Evolutionary conservation across 2,888 invertebrate genomes (phyloP).

Genomic region (Microctonus hyperodae): DNA sequence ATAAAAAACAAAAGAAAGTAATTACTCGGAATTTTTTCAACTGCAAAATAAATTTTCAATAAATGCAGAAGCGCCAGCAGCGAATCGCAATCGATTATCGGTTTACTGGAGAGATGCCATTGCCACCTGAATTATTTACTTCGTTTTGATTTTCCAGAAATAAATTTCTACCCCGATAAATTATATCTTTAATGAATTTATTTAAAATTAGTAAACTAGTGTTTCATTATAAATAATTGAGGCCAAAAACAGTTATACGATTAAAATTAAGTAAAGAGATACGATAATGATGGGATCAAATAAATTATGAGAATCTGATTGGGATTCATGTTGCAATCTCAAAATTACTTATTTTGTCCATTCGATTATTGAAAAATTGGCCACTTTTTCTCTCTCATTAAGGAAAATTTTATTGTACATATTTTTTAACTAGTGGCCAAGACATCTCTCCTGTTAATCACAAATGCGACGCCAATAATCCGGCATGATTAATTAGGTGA

Average conservation of each 20-base stretch:
- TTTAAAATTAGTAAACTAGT: constrained; percentile 9
- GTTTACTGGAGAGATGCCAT: constrained; percentile 33
- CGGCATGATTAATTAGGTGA: constrained; percentile 51
- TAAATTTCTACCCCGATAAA: neutral
- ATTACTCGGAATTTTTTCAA: neutral
- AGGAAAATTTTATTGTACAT: constrained; percentile 10
- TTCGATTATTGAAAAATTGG: constrained; percentile 6
- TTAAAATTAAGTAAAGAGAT: constrained; percentile 38
- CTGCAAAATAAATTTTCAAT: constrained; percentile 9
- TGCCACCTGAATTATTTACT: neutral
- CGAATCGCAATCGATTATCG: constrained; percentile 32
- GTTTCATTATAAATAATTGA: constrained; percentile 32
- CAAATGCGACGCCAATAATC: constrained; percentile 51
- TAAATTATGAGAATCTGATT: constrained; percentile 17
- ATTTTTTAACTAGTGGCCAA: constrained; percentile 36
- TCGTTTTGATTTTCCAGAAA: neutral
- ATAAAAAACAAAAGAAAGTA: neutral
- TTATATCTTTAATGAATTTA: constrained; percentile 1
- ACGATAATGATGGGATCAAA: constrained; percentile 38
- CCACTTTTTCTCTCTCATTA: constrained; percentile 16
- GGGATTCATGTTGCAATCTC: constrained; percentile 18
- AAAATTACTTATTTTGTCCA: constrained; percentile 24
- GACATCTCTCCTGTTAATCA: constrained; percentile 47
- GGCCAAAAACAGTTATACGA: constrained; percentile 31
- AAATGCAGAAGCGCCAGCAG: constrained; percentile 4